These are phyloP conservation scores for Xestia xanthographa DNA, from an alignment of 2,888 invertebrate species.

Conservation along the genomic window DNA sequence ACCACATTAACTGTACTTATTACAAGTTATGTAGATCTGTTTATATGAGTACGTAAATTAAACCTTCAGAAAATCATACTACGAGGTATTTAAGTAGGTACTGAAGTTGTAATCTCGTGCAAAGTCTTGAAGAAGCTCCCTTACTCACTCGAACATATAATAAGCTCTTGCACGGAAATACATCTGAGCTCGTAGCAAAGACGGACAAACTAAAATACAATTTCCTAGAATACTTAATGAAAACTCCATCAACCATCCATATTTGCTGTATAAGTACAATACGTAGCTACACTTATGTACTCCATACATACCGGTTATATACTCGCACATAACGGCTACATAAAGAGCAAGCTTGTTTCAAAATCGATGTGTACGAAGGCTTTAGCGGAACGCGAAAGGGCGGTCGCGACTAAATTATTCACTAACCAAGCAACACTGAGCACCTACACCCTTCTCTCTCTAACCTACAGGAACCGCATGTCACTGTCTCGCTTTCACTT, in stretches of 20 bases:
- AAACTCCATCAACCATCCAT: conserved; percentile 5
- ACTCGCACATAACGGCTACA: conserved; percentile 48
- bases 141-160: background rate
- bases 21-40: background rate
- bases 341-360: conserved; percentile 68
- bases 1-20: background rate
- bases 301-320: conserved; percentile 22
- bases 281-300: conserved; percentile 6
- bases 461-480: conserved; percentile 49
- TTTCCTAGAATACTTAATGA: conserved; percentile 24
- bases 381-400: conserved; percentile 80
- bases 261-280: conserved; percentile 12
- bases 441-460: conserved; percentile 77
- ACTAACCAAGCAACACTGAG: conserved; percentile 85
- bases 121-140: background rate
- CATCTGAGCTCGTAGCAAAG: background rate
- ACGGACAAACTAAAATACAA: conserved; percentile 32
- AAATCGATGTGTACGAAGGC: conserved; percentile 73
- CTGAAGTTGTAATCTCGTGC: background rate
- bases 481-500: conserved; percentile 70
- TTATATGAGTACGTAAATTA: background rate
- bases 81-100: background rate
- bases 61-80: background rate
- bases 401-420: conserved; percentile 88
- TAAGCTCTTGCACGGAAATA: background rate